Percentiles rank a stretch among this genome's conserved stretches.
Evolutionary conservation across 2,113 vertebrate species (phyloP).

Genomic region (Oophaga pumilio): DNA sequence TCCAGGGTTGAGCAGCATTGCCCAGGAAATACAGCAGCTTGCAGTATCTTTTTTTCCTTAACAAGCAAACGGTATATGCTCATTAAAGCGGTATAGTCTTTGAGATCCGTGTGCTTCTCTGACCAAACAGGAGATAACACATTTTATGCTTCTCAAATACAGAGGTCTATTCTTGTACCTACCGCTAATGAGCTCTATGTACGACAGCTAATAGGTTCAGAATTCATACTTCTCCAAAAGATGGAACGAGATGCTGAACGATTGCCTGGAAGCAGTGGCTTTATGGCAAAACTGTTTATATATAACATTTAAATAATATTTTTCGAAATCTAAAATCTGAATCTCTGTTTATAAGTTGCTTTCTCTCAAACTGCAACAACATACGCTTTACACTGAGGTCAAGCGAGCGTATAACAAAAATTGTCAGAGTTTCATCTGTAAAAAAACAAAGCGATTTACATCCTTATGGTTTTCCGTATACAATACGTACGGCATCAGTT

Average conservation of each 20-base stretch:
- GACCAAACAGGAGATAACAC: slow-evolving; percentile 6
- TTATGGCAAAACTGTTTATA: no score
- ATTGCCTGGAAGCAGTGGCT: neutral
- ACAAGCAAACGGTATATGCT: slow-evolving; percentile 15
- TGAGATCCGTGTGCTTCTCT: slow-evolving; percentile 14
- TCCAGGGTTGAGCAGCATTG: neutral
- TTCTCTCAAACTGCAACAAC: neutral
- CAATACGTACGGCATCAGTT: no score
- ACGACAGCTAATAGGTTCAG: neutral
- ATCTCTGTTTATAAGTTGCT: neutral
- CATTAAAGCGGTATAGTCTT: slow-evolving; percentile 26
- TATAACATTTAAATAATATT: no score
- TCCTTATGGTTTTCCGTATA: no score
- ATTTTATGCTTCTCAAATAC: slow-evolving; percentile 17
- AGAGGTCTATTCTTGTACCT: slow-evolving; percentile 21
- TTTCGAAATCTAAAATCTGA: neutral
- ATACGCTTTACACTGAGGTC: neutral
- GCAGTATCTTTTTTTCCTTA: neutral
- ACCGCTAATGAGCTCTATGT: slow-evolving; percentile 14
- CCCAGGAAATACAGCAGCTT: neutral
- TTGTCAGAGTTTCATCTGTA: no score
- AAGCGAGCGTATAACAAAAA: no score
- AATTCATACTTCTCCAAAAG: neutral
- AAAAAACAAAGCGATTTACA: no score
- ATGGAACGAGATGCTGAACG: neutral